A percentile compares a stretch with the other conserved stretches of the same genome.
Evolutionary conservation across 2,797 vertebrate genomes (phyloP).

Genomic region (Pelochelys cantorii): DNA sequence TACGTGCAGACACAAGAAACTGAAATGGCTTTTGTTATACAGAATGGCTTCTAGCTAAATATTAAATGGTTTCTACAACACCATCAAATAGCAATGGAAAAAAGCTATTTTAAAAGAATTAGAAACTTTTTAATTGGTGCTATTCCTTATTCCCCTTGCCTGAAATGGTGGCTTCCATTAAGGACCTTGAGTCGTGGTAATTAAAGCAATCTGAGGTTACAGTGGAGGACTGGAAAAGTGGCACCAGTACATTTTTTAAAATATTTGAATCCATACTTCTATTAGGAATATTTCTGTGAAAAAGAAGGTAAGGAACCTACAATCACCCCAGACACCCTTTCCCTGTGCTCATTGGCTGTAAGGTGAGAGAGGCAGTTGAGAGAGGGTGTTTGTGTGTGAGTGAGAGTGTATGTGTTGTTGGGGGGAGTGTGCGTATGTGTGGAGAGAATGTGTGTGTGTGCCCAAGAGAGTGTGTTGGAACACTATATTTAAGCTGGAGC

Average conservation of each 20-base stretch:
- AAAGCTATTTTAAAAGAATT: conserved; percentile 20
- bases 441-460: no score
- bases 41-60: no score
- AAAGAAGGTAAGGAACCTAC: background rate
- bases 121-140: background rate
- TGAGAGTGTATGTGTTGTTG: no score
- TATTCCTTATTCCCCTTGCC: background rate
- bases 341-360: background rate
- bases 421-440: no score
- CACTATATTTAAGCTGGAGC: no score
- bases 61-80: no score
- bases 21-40: no score
- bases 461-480: no score
- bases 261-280: background rate
- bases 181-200: background rate
- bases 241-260: background rate
- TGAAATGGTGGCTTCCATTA: background rate
- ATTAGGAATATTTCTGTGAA: background rate
- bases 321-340: background rate
- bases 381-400: no score
- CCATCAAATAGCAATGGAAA: conserved; percentile 23
- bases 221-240: background rate
- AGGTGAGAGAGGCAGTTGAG: background rate
- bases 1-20: no score
- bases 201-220: conserved; percentile 1